These are phyloP conservation scores for Oxyteleia sp. DNA, from an alignment of 2,888 invertebrate genomes.

Conservation along the genomic window DNA sequence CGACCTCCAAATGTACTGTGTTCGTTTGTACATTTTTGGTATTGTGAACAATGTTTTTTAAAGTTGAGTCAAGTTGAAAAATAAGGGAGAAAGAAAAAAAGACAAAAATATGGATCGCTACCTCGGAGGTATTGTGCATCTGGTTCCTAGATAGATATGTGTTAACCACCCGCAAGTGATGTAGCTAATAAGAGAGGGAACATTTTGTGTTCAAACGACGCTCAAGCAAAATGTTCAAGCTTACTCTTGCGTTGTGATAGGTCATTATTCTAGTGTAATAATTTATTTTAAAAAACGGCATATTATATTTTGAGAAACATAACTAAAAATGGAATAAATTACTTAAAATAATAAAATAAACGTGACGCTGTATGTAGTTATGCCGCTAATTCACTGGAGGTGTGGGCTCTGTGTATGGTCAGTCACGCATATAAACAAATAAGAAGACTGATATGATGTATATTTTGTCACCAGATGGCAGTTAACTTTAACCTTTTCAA, in stretches of 20 bases:
- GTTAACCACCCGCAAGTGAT: conserved; percentile 66
- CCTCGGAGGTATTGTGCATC: conserved; percentile 86
- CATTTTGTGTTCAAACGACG: conserved; percentile 43
- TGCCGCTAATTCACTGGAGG: conserved; percentile 17
- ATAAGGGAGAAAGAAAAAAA: conserved; percentile 13
- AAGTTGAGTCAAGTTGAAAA: conserved; percentile 1
- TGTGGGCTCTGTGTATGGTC: too few relatives aligned
- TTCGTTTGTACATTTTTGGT: conserved; percentile 10
- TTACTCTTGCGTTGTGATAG: conserved; percentile 65
- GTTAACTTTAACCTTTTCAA: too few relatives aligned
- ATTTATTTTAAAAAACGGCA: conserved; percentile 17
- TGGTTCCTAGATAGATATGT: conserved; percentile 84
- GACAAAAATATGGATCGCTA: conserved; percentile 70
- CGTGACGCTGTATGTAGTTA: conserved; percentile 17
- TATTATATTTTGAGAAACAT: conserved; percentile 8
- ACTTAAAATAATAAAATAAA: conserved; percentile 34
- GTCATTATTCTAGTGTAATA: conserved; percentile 17
- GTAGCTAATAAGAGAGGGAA: conserved; percentile 75
- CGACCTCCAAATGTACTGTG: conserved; percentile 37
- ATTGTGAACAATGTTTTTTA: conserved; percentile 30
- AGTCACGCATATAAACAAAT: too few relatives aligned
- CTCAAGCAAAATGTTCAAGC: conserved; percentile 59
- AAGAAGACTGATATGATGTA: too few relatives aligned
- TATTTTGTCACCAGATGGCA: too few relatives aligned
- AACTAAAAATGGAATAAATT: conserved; percentile 3